phyloP scores from a whole-genome alignment of 2,888 invertebrate genomes.

The Drosophila melanosoma region DNA sequence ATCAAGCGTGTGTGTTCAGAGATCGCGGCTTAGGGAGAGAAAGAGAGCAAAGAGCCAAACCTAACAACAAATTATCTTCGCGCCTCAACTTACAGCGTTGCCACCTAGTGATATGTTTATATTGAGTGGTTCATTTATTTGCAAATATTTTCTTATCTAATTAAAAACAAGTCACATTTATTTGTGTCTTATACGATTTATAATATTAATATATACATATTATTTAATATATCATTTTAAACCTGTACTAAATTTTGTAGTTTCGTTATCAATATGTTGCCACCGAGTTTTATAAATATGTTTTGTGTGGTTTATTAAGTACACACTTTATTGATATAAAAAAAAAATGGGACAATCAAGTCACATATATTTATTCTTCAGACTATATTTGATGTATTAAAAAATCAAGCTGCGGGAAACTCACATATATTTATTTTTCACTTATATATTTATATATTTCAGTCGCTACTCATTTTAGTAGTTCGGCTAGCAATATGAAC shows the following conservation, averaged over 20 bases:
- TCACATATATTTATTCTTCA: background rate
- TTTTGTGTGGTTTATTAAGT: background rate
- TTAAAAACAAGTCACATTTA: too few species aligned
- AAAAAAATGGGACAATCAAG: background rate
- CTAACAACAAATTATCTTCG: slow-evolving; percentile 28
- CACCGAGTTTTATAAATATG: too few species aligned
- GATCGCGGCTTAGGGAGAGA: slow-evolving; percentile 5
- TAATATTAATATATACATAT: too few species aligned
- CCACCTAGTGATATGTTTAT: slow-evolving; percentile 15
- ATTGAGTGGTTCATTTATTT: background rate
- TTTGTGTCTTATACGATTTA: too few species aligned
- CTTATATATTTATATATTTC: background rate
- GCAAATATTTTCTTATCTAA: background rate
- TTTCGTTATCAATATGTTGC: too few species aligned
- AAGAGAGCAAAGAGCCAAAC: slow-evolving; percentile 10
- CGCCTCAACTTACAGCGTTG: slow-evolving; percentile 40
- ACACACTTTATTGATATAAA: background rate
- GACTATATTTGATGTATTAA: background rate
- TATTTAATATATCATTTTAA: too few species aligned
- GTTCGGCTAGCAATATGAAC: slow-evolving; percentile 3
- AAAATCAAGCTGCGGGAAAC: background rate
- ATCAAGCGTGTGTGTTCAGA: slow-evolving; percentile 5
- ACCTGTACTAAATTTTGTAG: too few species aligned
- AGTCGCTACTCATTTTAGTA: background rate
- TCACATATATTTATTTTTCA: background rate